Percentiles rank a stretch among this genome's conserved stretches.
phyloP scores from a whole-genome alignment of 1,140 invertebrate genomes.

The Papilio helenus region DNA sequence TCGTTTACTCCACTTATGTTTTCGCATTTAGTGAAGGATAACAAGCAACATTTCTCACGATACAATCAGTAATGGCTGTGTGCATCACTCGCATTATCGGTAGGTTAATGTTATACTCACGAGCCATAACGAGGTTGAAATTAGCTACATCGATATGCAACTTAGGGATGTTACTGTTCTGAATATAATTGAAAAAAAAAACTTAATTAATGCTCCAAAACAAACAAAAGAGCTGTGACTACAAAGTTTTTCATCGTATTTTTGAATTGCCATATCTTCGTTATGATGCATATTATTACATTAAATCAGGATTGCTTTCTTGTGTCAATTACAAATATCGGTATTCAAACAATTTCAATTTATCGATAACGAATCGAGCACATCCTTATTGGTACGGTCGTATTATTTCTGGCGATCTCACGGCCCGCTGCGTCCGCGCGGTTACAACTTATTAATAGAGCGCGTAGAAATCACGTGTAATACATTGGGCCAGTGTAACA shows the following conservation, averaged over 20 bases:
- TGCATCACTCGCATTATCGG: neutral
- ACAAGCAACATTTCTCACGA: neutral
- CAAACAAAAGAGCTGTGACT: too few relatives aligned
- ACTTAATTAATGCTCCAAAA: too few relatives aligned
- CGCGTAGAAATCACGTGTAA: conserved; percentile 62
- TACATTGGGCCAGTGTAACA: conserved; percentile 54
- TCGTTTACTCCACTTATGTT: neutral
- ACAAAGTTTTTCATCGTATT: too few relatives aligned
- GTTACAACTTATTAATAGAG: conserved; percentile 63
- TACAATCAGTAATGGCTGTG: neutral
- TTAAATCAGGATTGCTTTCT: too few relatives aligned
- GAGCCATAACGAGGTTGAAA: neutral
- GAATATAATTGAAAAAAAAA: too few relatives aligned
- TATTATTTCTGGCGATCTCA: conserved; percentile 51
- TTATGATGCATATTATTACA: too few relatives aligned
- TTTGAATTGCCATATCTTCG: too few relatives aligned
- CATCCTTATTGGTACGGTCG: conserved; percentile 45
- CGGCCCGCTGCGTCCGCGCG: conserved; percentile 54
- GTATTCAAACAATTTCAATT: neutral
- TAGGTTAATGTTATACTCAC: neutral
- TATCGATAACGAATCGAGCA: conserved; percentile 46
- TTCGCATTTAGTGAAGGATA: neutral
- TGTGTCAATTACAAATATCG: too few relatives aligned
- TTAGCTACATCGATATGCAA: neutral
- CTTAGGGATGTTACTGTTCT: neutral